These are phyloP conservation scores for Bothrops alternatus DNA, from an alignment of 2,797 vertebrate genomes.

Conservation along the genomic window DNA sequence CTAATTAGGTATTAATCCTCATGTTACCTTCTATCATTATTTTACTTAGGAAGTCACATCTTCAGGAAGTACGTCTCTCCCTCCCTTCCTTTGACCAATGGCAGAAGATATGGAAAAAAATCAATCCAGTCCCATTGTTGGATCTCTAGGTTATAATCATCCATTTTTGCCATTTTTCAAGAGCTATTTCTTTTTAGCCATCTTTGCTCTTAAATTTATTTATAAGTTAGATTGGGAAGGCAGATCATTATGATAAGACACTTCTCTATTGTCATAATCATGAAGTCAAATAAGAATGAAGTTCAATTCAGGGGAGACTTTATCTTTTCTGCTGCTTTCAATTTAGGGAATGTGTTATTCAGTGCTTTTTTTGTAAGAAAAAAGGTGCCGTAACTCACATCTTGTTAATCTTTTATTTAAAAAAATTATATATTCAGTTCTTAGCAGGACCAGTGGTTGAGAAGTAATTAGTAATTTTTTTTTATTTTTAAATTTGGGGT, in stretches of 20 bases:
- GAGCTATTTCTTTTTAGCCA: too few relatives aligned
- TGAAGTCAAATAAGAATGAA: neutral
- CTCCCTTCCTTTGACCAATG: neutral
- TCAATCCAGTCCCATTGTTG: neutral
- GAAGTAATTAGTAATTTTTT: too few relatives aligned
- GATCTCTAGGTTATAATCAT: neutral
- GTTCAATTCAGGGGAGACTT: neutral
- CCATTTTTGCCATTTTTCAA: neutral
- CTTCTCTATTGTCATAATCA: neutral
- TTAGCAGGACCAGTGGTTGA: too few relatives aligned
- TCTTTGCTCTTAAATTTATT: neutral
- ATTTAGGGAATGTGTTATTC: neutral
- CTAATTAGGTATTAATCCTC: neutral
- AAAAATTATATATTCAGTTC: too few relatives aligned
- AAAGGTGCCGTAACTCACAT: too few relatives aligned
- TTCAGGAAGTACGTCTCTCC: neutral
- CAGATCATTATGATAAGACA: neutral
- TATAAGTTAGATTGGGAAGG: neutral
- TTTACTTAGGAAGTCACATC: neutral
- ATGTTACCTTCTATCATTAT: neutral
- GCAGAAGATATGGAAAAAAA: too few relatives aligned
- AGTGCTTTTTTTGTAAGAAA: too few relatives aligned
- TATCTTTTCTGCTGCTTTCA: neutral
- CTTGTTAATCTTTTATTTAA: too few relatives aligned
- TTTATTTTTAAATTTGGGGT: too few relatives aligned